A percentile compares a stretch with the other conserved stretches of the same genome.
phyloP scores from a whole-genome alignment of 2,797 vertebrate species.

The Lithobates sylvaticus region DNA sequence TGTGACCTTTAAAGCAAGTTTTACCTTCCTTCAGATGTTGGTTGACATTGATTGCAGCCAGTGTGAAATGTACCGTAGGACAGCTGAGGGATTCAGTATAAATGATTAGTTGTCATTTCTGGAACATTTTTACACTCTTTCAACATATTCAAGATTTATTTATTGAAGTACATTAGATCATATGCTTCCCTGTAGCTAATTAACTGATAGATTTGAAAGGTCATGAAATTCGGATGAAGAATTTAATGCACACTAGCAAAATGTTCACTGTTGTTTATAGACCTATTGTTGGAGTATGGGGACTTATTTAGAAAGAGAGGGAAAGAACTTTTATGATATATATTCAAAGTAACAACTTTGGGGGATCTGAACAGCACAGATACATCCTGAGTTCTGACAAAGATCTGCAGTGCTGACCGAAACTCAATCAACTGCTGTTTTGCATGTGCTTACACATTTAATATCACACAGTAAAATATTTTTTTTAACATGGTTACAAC shows the following conservation, averaged over 20 bases:
- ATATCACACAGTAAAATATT: too few species aligned
- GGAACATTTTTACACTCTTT: constrained; percentile 12
- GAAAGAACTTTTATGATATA: not conserved
- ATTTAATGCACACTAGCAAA: constrained; percentile 32
- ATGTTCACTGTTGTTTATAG: constrained; percentile 12
- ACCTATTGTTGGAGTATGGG: not conserved
- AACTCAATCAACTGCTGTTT: not conserved
- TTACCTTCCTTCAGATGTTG: constrained; percentile 17
- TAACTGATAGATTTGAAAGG: constrained; percentile 35
- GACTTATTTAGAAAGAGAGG: constrained; percentile 3
- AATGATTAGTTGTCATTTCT: constrained; percentile 44
- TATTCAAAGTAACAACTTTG: not conserved
- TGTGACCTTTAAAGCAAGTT: constrained; percentile 39
- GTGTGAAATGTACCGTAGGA: constrained; percentile 37
- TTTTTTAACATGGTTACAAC: too few species aligned
- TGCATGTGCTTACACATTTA: not conserved
- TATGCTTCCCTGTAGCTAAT: constrained; percentile 37
- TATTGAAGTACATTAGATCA: constrained; percentile 23
- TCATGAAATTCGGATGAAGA: constrained; percentile 21
- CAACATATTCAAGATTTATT: constrained; percentile 31
- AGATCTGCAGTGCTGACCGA: not conserved
- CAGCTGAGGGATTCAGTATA: constrained; percentile 10
- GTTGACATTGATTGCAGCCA: constrained; percentile 36
- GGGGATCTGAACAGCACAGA: not conserved
- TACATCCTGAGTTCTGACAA: too few species aligned